phyloP scores from a whole-genome alignment of 2,797 vertebrate genomes.

The Craterocephalus amniculus region DNA sequence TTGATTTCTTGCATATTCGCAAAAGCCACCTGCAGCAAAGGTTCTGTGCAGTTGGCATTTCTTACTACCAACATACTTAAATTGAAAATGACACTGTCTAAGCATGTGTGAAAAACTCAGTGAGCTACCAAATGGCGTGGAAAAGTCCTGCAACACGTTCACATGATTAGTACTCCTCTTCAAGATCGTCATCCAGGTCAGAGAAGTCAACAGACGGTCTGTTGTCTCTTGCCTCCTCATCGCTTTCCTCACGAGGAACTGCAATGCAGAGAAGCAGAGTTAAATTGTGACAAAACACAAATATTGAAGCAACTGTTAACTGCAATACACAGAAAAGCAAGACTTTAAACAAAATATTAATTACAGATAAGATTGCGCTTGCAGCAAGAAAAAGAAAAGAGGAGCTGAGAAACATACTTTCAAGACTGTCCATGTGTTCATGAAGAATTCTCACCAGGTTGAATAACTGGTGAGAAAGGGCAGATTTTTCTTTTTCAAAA shows the following conservation, averaged over 20 bases:
- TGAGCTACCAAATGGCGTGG: constrained; percentile 29
- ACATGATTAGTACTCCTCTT: constrained; percentile 74
- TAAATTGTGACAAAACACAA: background rate
- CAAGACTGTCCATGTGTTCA: constrained; percentile 98
- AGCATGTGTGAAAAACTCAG: constrained; percentile 44
- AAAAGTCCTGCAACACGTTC: constrained; percentile 14
- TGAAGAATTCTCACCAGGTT: constrained; percentile 99
- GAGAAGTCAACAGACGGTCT: constrained; percentile 85
- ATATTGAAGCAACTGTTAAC: background rate
- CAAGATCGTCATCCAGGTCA: constrained; percentile 82
- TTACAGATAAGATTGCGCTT: background rate
- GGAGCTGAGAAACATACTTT: constrained; percentile 89
- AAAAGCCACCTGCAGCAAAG: constrained; percentile 55
- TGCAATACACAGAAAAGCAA: background rate
- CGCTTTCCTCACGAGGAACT: constrained; percentile 91
- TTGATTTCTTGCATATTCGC: constrained; percentile 68
- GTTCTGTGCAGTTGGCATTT: constrained; percentile 31
- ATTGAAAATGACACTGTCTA: constrained; percentile 32
- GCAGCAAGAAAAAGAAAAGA: constrained; percentile 13
- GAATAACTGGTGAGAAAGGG: constrained; percentile 94
- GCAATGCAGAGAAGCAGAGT: constrained; percentile 54
- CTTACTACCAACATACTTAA: constrained; percentile 27
- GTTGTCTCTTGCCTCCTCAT: constrained; percentile 82
- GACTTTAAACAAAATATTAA: background rate
- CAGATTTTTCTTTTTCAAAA: constrained; percentile 50